Percentiles rank a stretch among this genome's conserved stretches.
These are phyloP conservation scores for Ctenopoma kingsleyae DNA, from an alignment of 2,797 vertebrate genomes.

Conservation along the genomic window DNA sequence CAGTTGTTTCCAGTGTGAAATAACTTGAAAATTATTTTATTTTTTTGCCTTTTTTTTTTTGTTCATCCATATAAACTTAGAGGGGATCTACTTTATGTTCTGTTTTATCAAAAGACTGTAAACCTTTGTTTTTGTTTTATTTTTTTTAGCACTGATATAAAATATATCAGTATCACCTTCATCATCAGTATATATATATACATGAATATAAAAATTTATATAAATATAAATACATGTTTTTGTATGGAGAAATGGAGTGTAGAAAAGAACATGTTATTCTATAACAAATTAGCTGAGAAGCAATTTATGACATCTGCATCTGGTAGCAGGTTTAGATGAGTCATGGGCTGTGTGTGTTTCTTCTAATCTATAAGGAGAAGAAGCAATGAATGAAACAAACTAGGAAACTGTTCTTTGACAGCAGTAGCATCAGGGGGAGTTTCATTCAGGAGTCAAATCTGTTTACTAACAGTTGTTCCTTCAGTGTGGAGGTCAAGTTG, in stretches of 20 bases:
- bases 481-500: conserved; percentile 39
- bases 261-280: background rate
- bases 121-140: background rate
- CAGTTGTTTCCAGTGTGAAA: conserved; percentile 38
- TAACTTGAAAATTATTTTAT: conserved; percentile 8
- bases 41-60: conserved; percentile 4
- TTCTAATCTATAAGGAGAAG: conserved; percentile 3
- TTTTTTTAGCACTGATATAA: no score
- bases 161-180: no score
- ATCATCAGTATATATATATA: no score
- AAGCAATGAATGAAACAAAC: conserved; percentile 1
- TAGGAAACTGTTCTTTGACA: background rate
- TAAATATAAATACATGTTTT: background rate
- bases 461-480: conserved; percentile 22
- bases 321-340: background rate
- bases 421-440: background rate
- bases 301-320: background rate
- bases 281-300: conserved; percentile 3
- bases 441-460: conserved; percentile 16
- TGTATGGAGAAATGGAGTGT: background rate
- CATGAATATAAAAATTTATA: background rate
- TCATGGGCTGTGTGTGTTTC: conserved; percentile 2
- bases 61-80: no score
- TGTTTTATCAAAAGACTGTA: background rate
- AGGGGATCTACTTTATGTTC: background rate